Base-by-base conservation (phyloP, 2,888 invertebrate genomes). In the Capitulum mitella region DNA sequence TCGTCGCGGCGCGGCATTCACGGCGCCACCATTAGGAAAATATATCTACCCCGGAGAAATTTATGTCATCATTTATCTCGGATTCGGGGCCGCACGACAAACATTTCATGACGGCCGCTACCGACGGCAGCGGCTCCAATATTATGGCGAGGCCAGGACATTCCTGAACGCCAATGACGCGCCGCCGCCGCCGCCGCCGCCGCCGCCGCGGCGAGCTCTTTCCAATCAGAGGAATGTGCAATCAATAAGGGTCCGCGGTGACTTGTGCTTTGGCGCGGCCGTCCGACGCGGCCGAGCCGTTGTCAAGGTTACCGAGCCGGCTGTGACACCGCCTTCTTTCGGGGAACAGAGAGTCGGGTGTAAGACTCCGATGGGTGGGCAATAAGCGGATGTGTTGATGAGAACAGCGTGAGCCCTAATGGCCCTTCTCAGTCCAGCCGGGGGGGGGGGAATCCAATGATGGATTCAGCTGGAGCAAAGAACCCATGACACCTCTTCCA, bases 11-110 rank as follows among this genome's bases (percentile, higher is more conserved):
- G 70, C 70, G 37, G 34, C 37, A 70, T 70, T 70, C 70, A 70
- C 37, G 34, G 70, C 70, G 37, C 37, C 19, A 26, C 37, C 70
- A 70, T 70, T 70, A 70, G 70, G 37, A 70, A 40, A 70, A 70
- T 70, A 70, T 70, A 70, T 70, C 70, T 37, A 40, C 26, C 29
- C 40, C 16, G 37, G 37, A 70, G 70, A 70, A 70, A 70, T 70
- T 70, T 70, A 70, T 70, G 70, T 26, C 29, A 70, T 70, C 70
- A 70, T 70, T 70, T 70, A 70, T 70, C 70, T 70, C 37, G 3
- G 26, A 37, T 19, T 12, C 70, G 26, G 70, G 37, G 22, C 70
- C 2, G 40, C 8, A 10, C 70, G 70, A 40, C 70, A 70, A 70
- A 70, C 70, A 70, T 40, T 70, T 70, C 40, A 70, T 40, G 40